Evolutionary conservation across 2,888 invertebrate species (phyloP), one percentile per base, ranked within the genome.

Genomic region (Sipha maydis): DNA sequence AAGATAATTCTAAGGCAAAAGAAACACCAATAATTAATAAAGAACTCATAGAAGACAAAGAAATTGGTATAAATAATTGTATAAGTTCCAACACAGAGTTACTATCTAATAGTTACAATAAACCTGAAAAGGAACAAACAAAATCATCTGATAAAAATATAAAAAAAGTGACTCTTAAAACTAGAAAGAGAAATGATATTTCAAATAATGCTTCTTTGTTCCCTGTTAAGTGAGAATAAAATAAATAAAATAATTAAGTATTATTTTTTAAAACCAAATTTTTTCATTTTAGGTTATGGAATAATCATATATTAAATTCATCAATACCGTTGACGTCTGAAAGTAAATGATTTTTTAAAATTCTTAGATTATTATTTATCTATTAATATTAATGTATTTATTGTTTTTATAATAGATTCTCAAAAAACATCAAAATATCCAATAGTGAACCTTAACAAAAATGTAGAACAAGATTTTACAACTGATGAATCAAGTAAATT

Each of bases 151-250:
- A 82, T 80, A 48, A 41, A 56, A 80, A 75, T 48, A 48, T 8
- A 75, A 54, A 41, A n/a, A 73, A 28, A 28, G 38, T 61, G 41
- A 73, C 21, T 38, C 21, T 41, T 80, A 82, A 82, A 9, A 61
- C 80, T 25, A 75, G n/a, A 80, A 73, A 31, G 9, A 56, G 1
- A 38, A 25, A 75, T 86, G 73, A 79, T 56, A 41, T 31, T 73
- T 28, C 28, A 38, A 80, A 73, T 80, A 73, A 56, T n/a, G 61
- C 79, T 28, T 38, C 85, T 56, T 25, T 80, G 7, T 48, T 79
- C 31, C 25, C 38, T 82, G 28, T 41, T 67, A 61, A 67, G 88
- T 88, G 78, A 78, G 85, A 69, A 85, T 41, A 14, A 41, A 25
- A 69, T 21, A 19, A 69, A 34, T n/a, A 54, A 56, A 34, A 3